Base-by-base conservation (phyloP, 2,888 invertebrate genomes). In the Lamellibrachia satsuma region DNA sequence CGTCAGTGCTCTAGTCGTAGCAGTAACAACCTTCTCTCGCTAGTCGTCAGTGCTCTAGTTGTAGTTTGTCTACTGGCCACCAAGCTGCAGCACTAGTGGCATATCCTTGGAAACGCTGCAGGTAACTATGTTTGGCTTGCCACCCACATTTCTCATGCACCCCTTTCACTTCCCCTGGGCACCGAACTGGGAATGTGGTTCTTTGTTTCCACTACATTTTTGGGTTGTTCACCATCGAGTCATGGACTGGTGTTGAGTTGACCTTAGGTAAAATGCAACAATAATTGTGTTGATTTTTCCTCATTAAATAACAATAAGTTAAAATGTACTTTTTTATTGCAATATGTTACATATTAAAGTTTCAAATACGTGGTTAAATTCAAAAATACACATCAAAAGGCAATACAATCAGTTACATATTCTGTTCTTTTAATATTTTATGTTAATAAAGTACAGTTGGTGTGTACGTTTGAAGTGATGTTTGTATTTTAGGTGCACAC, bases 71-170 rank as follows among this genome's bases (percentile, higher is more conserved):
- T 75, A 75, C 75, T 75, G 75, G n/a, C 75, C 75, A 75, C 75
- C 75, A 75, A n/a, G 75, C 75, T 15, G 75, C 75, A 75, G 75
- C 75, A 75, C 15, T 75, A 75, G 75, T 75, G 75, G 75, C 75
- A 75, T 75, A 75, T 75, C 75, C 75, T 75, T 75, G 75, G 75
- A 75, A 75, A 75, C 75, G 75, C 75, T 75, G 75, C 75, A 75
- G 75, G 75, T 75, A 75, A 75, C 22, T 75, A 15, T n/a, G n/a
- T 75, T 75, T 75, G 75, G 75, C 75, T 75, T n/a, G 22, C 75
- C 75, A 75, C 75, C 22, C 22, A 75, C 6, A 3, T 75, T 75
- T 75, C 75, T 15, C 11, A 2, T 75, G 75, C 75, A 75, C 75
- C n/a, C 75, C 75, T 6, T 75, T 75, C 75, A 15, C 75, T 22